Percentiles rank a stretch among this genome's conserved stretches.
Conservation (phyloP, 2,797 vertebrate genomes). For the Mormyrops attenuatus region DNA sequence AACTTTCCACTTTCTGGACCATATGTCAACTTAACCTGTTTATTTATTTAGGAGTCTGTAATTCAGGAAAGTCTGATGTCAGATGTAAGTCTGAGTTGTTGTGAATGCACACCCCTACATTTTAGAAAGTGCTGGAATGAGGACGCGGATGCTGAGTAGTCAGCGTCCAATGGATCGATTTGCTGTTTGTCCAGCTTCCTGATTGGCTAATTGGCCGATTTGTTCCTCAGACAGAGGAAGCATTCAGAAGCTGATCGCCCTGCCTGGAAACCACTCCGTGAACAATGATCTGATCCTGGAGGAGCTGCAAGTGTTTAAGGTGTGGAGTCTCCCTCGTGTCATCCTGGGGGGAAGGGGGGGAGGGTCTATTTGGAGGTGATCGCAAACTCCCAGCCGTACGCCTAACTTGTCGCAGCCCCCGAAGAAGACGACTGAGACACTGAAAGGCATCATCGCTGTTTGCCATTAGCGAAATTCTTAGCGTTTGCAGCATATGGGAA, state of each 20-base stretch:
- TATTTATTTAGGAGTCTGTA: background rate
- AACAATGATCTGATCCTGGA: slow-evolving; percentile 90
- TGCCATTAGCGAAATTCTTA: background rate
- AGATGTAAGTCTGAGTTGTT: background rate
- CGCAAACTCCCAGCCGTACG: slow-evolving; percentile 19
- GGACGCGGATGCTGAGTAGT: background rate
- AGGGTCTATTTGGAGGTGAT: background rate
- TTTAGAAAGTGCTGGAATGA: background rate
- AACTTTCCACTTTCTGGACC: background rate
- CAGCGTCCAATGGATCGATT: slow-evolving; percentile 19
- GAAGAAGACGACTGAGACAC: background rate
- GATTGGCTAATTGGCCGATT: background rate
- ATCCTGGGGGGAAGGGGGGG: background rate
- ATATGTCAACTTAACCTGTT: background rate
- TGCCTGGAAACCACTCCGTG: slow-evolving; percentile 79
- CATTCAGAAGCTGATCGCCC: slow-evolving; percentile 88
- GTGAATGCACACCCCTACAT: background rate
- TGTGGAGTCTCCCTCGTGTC: slow-evolving; percentile 51
- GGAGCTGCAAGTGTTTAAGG: slow-evolving; percentile 96
- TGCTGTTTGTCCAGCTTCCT: slow-evolving; percentile 4
- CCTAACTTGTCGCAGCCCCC: slow-evolving; percentile 46
- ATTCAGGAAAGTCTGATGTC: background rate
- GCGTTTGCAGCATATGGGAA: slow-evolving; percentile 12
- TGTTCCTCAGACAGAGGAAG: slow-evolving; percentile 80
- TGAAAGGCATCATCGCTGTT: background rate